Evolutionary conservation across 1,140 invertebrate genomes (phyloP).

Genomic region (Leptopilina boulardi): DNA sequence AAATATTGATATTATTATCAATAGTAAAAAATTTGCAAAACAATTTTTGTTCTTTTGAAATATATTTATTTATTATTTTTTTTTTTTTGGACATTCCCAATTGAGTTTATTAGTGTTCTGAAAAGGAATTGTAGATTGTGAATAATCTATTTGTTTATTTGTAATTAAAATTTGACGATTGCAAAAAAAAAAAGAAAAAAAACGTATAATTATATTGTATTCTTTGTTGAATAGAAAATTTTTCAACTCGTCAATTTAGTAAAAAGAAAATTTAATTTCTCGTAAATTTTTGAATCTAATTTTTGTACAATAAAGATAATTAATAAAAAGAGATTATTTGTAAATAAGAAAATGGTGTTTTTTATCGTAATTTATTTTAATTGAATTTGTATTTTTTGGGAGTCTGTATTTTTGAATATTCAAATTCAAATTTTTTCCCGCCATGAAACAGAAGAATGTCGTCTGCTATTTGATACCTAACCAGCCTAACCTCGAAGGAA

Average conservation of each 20-base stretch:
- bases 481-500: no score
- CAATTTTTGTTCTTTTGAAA: slow-evolving; percentile 28
- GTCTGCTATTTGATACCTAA: no score
- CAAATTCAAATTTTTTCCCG: no score
- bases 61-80: slow-evolving; percentile 35
- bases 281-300: slow-evolving; percentile 8
- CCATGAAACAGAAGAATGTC: no score
- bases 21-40: not conserved
- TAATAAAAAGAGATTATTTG: slow-evolving; percentile 6
- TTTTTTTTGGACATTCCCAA: slow-evolving; percentile 36
- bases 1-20: slow-evolving; percentile 39
- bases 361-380: not conserved
- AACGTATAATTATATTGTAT: not conserved
- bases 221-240: not conserved
- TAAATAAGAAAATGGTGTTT: not conserved
- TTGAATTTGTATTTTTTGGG: not conserved
- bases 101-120: slow-evolving; percentile 9
- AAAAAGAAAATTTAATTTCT: slow-evolving; percentile 20
- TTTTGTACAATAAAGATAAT: slow-evolving; percentile 23
- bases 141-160: not conserved
- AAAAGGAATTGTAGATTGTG: not conserved
- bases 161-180: not conserved
- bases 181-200: not conserved
- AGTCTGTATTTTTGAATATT: no score
- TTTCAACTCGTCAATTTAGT: not conserved